These are phyloP conservation scores for Dromaius novaehollandiae DNA, from an alignment of 2,113 vertebrate species.

Conservation along the genomic window DNA sequence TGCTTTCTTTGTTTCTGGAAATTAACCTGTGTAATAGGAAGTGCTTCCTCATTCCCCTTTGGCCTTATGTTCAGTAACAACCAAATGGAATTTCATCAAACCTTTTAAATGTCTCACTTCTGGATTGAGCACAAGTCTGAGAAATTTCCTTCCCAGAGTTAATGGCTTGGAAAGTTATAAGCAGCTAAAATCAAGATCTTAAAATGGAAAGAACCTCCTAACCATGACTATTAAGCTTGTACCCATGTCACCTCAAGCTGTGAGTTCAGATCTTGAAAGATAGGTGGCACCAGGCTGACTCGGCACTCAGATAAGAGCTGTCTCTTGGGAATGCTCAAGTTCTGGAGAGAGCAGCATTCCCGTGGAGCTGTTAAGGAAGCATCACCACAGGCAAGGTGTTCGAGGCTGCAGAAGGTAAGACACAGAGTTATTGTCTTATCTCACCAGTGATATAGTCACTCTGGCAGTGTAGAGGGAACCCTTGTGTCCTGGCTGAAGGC, in stretches of 20 bases:
- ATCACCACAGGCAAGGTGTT: not conserved
- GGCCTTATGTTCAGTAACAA: not conserved
- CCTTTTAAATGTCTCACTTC: not conserved
- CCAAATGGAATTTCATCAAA: not conserved
- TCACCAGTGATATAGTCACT: not conserved
- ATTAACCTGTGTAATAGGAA: not conserved
- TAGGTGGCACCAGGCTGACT: not conserved
- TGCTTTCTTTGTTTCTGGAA: not conserved
- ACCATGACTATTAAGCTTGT: not conserved
- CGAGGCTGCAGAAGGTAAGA: not conserved
- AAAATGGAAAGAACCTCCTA: constrained; percentile 13
- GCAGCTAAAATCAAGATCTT: constrained; percentile 11
- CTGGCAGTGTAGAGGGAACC: not conserved
- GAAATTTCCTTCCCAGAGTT: not conserved
- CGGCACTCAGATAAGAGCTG: not conserved
- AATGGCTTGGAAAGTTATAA: constrained; percentile 15
- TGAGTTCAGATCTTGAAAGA: constrained; percentile 3
- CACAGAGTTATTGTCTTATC: not conserved
- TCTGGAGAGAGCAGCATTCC: not conserved
- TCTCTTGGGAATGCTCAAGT: not conserved
- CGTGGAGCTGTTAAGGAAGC: not conserved
- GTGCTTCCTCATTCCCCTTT: not conserved
- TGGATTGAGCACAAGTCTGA: not conserved
- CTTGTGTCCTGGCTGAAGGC: not conserved
- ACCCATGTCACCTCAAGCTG: constrained; percentile 2